These are phyloP conservation scores for Trypoxylus dichotomus DNA, from an alignment of 1,140 invertebrate genomes.

Conservation along the genomic window DNA sequence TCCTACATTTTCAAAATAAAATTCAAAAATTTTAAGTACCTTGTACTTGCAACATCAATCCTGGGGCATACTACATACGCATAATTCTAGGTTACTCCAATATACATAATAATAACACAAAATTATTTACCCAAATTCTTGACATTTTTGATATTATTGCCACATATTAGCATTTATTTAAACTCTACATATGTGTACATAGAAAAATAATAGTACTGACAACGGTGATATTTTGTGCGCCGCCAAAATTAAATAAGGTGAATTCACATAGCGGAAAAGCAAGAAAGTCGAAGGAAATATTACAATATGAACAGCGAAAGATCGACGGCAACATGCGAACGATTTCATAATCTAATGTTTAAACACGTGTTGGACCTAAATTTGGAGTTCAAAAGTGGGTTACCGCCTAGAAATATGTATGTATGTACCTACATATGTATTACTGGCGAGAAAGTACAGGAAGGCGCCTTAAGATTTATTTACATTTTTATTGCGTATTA, in stretches of 20 bases:
- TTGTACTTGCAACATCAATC: too few relatives aligned
- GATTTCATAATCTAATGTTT: neutral
- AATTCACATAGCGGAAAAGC: neutral
- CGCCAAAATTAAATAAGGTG: neutral
- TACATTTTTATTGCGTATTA: constrained; percentile 3
- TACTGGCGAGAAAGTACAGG: neutral
- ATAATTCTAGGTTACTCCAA: too few relatives aligned
- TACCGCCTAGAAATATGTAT: neutral
- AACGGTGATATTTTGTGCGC: neutral
- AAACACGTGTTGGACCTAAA: constrained; percentile 6
- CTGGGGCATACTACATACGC: too few relatives aligned
- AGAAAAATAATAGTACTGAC: too few relatives aligned
- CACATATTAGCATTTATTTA: too few relatives aligned
- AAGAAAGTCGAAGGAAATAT: neutral
- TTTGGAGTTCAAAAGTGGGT: neutral
- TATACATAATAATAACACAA: too few relatives aligned
- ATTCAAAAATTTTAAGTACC: too few relatives aligned
- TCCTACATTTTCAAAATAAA: too few relatives aligned
- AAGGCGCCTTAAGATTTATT: neutral
- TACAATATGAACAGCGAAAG: neutral
- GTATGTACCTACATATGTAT: neutral
- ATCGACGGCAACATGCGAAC: neutral
- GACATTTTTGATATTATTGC: too few relatives aligned
- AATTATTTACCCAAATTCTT: too few relatives aligned
- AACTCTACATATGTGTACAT: too few relatives aligned